Evolutionary conservation across 2,797 vertebrate genomes (phyloP).

Genomic region (Serranus cabrilla): DNA sequence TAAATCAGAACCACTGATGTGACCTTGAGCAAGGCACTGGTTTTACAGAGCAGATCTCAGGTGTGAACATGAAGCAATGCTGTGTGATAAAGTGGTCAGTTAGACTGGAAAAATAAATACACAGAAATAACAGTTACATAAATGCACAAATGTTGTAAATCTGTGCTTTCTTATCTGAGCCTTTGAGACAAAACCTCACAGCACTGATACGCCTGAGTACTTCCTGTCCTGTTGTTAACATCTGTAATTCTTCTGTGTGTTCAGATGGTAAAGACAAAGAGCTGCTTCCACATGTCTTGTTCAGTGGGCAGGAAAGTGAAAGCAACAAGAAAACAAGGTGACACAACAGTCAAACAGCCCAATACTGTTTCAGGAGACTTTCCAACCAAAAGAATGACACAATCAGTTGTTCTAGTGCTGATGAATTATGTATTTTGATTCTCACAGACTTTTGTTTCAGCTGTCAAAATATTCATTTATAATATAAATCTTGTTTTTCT

Average conservation of each 20-base stretch:
- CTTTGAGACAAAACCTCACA: constrained; percentile 52
- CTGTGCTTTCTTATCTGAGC: constrained; percentile 44
- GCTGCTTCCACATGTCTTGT: constrained; percentile 1
- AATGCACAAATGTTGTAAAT: background rate
- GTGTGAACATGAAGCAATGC: background rate
- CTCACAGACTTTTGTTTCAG: background rate
- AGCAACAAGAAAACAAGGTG: background rate
- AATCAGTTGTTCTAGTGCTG: background rate
- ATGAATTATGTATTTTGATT: too few relatives aligned
- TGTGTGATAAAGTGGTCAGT: background rate
- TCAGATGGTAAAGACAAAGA: constrained; percentile 38
- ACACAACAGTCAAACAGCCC: background rate
- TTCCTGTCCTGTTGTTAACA: constrained; percentile 38
- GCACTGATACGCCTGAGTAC: constrained; percentile 29
- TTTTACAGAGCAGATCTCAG: background rate
- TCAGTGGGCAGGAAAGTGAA: background rate
- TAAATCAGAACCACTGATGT: background rate
- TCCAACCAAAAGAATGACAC: background rate
- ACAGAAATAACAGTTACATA: background rate
- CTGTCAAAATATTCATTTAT: background rate
- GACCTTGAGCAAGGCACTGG: background rate
- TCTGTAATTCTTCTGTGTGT: constrained; percentile 32
- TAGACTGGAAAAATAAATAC: background rate
- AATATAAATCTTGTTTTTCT: background rate
- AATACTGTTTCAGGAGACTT: background rate